Base-by-base conservation (phyloP, 2,797 vertebrate genomes). In the Lagothrix lagotricha region DNA sequence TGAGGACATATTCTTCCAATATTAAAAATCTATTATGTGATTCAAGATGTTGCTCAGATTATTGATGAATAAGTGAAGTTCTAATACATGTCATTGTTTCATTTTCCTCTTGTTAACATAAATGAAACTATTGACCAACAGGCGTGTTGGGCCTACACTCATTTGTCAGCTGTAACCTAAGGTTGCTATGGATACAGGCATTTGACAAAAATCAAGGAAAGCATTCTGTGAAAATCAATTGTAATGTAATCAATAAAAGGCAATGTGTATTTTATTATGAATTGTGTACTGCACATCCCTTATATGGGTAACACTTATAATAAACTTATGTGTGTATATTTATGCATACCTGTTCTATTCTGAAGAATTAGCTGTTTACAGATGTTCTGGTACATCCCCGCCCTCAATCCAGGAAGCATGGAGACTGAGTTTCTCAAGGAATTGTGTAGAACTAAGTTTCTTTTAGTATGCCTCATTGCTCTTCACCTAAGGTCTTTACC, bases 191-290 rank as follows among this genome's bases (percentile, higher is more conserved):
- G 93, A 88, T 70, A 98, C 15, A 67, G 39, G 48, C 73, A 41
- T 83, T 82, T 88, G 64, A 92, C n/a, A 94, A 92, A 96, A 88
- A 90, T 52, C 48, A 93, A 77, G 48, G 33, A 84, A 82, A 92
- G 52, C 46, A 36, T 86, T 91, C 58, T 82, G 10, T 93, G 39
- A 81, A 57, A 92, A 79, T 92, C 84, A 36, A 79, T 0, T 92
- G 13, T 58, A 95, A 96, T 92, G 30, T 36, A 92, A 75, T 97
- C 88, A 92, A 93, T 90, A 82, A 93, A 87, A 19, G 80, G 2
- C 22, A 89, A 30, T 89, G 10, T 46, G 22, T 79, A n/a, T 83
- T 93, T 90, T 90, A 81, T 54, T 94, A 77, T 75, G 13, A 92
- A 61, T 36, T 95, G 3, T 77, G 30, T 72, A 7, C 15, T 90